Evolutionary conservation across 1,140 invertebrate species (phyloP).

Genomic region (Theocolax elegans): DNA sequence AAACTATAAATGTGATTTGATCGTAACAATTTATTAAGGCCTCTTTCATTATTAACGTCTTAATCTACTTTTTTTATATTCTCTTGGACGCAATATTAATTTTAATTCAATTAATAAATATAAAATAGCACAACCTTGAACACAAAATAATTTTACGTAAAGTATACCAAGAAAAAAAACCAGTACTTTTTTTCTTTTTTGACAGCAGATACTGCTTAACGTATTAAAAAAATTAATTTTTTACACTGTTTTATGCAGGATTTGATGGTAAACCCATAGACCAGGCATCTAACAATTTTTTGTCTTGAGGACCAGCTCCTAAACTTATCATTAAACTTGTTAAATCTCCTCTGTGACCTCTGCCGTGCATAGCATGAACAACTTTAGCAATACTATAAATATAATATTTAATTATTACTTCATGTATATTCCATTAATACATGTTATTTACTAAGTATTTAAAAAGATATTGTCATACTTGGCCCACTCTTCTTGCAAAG

Average conservation of each 20-base stretch:
- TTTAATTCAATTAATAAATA: conserved; percentile 24
- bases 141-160: conserved; percentile 16
- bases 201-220: conserved; percentile 33
- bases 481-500: conserved; percentile 66
- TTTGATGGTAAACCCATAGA: conserved; percentile 62
- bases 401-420: no score
- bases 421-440: no score
- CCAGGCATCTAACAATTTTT: conserved; percentile 63
- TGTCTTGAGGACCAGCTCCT: conserved; percentile 63
- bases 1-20: no score
- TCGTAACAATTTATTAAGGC: no score
- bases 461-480: conserved; percentile 54
- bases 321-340: conserved; percentile 62
- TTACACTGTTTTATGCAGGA: conserved; percentile 50
- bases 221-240: not conserved
- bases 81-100: no score
- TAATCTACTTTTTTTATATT: no score
- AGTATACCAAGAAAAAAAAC: no score
- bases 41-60: no score
- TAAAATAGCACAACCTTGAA: conserved; percentile 35
- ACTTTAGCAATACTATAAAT: conserved; percentile 63
- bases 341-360: conserved; percentile 56
- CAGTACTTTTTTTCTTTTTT: conserved; percentile 10
- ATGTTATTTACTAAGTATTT: no score
- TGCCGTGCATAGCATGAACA: conserved; percentile 58